phyloP scores from a whole-genome alignment of 1,140 invertebrate species.

The Apis florea region DNA sequence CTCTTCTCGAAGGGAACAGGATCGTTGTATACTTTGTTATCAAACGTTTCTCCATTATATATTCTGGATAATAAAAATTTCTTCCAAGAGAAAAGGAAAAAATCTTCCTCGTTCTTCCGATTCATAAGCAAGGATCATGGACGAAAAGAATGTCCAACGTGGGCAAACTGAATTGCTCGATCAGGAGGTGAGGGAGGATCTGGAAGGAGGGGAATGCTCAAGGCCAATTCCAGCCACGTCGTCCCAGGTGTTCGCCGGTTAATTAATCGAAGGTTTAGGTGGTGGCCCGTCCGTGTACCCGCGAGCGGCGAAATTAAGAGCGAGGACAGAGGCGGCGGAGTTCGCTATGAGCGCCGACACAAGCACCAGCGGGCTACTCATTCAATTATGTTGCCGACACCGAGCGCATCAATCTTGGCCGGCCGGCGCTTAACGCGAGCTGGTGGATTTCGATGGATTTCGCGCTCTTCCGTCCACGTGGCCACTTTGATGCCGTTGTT shows the following conservation, averaged over 20 bases:
- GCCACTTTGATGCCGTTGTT: conserved; percentile 16
- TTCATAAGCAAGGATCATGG: too few relatives aligned
- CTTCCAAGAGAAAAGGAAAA: too few relatives aligned
- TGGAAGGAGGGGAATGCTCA: conserved; percentile 43
- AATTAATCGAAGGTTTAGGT: conserved; percentile 77
- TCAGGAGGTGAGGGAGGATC: neutral
- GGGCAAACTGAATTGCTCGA: too few relatives aligned
- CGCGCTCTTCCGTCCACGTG: conserved; percentile 44
- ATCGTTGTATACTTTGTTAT: too few relatives aligned
- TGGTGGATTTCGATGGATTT: conserved; percentile 56
- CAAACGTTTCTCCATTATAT: too few relatives aligned
- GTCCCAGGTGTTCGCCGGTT: conserved; percentile 72
- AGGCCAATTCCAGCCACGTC: conserved; percentile 48
- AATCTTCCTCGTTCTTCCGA: too few relatives aligned
- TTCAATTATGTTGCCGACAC: conserved; percentile 79
- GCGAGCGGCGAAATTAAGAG: conserved; percentile 74
- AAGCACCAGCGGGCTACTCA: conserved; percentile 70
- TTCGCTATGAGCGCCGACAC: conserved; percentile 71
- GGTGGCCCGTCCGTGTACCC: conserved; percentile 53
- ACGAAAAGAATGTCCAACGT: too few relatives aligned
- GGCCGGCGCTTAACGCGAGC: conserved; percentile 60
- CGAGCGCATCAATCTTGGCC: conserved; percentile 74
- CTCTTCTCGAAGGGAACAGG: too few relatives aligned
- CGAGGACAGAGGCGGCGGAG: conserved; percentile 71
- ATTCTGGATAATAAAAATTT: too few relatives aligned